phyloP scores from a whole-genome alignment of 2,888 invertebrate genomes.

The Andrena flavipes region DNA sequence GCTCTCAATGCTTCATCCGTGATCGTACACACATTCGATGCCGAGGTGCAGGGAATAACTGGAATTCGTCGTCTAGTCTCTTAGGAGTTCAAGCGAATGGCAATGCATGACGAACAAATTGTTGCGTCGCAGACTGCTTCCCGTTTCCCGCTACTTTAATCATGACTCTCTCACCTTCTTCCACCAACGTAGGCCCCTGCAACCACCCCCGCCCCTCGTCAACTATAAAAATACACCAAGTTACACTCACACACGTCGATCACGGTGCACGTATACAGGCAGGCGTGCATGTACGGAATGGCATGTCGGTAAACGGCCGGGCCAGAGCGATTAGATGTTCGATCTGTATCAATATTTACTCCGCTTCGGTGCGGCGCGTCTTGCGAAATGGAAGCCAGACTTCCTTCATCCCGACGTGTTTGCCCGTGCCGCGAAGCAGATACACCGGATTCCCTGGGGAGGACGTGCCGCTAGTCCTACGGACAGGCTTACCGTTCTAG shows the following conservation, averaged over 20 bases:
- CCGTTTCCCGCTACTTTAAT: constrained; percentile 63
- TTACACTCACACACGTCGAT: neutral
- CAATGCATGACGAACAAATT: constrained; percentile 62
- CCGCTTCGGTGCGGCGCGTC: constrained; percentile 75
- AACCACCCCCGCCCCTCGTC: constrained; percentile 6
- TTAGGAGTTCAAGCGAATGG: constrained; percentile 44
- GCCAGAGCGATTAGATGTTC: constrained; percentile 82
- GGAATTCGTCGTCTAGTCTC: constrained; percentile 47
- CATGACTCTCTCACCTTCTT: constrained; percentile 22
- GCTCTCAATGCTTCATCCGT: constrained; percentile 8
- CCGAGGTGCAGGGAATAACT: constrained; percentile 1
- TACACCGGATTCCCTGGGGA: constrained; percentile 81
- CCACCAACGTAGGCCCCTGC: too few relatives aligned
- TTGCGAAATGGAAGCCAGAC: constrained; percentile 80
- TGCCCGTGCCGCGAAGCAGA: constrained; percentile 81
- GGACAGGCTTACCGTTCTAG: constrained; percentile 81
- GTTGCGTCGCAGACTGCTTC: constrained; percentile 52
- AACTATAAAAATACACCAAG: constrained; percentile 44
- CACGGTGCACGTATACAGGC: neutral
- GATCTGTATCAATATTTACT: constrained; percentile 83
- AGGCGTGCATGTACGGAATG: constrained; percentile 71
- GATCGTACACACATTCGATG: constrained; percentile 9
- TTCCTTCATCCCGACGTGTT: constrained; percentile 79
- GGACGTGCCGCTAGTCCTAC: constrained; percentile 80
- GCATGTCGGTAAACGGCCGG: constrained; percentile 77